Conservation (phyloP, 1,140 invertebrate genomes). For the Rhopalosiphum padi region DNA sequence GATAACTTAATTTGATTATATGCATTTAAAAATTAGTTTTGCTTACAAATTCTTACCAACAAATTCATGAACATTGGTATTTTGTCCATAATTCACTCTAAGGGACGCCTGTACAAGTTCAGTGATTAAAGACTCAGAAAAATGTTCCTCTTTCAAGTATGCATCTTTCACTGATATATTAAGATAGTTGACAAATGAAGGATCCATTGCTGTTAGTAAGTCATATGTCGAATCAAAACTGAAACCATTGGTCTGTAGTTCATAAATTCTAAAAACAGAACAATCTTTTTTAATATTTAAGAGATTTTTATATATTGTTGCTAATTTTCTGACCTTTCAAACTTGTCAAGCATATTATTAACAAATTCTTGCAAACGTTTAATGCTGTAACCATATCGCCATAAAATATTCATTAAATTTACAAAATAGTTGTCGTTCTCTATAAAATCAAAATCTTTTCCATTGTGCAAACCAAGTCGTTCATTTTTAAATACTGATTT, state of each 20-base stretch:
- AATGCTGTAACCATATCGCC: constrained; percentile 66
- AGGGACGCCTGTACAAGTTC: constrained; percentile 69
- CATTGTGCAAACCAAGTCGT: constrained; percentile 65
- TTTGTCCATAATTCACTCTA: constrained; percentile 73
- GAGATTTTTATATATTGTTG: not conserved
- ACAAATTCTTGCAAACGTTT: constrained; percentile 63
- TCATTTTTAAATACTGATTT: constrained; percentile 7
- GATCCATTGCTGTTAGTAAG: constrained; percentile 55
- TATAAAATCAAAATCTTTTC: constrained; percentile 64
- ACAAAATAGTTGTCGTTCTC: constrained; percentile 64
- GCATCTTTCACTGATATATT: constrained; percentile 58
- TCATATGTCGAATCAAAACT: constrained; percentile 63
- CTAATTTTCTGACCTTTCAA: constrained; percentile 62
- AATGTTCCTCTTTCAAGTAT: constrained; percentile 62
- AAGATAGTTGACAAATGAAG: constrained; percentile 54
- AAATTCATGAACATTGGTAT: constrained; percentile 69
- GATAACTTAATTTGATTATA: not conserved
- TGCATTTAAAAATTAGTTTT: not conserved
- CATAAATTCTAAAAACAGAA: constrained; percentile 66
- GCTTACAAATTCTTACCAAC: constrained; percentile 66
- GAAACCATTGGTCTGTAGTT: constrained; percentile 64
- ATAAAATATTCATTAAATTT: constrained; percentile 64
- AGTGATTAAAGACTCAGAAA: constrained; percentile 65
- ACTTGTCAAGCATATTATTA: constrained; percentile 63
- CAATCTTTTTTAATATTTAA: not conserved